Conservation (phyloP, 1,140 invertebrate genomes). For the Riptortus pedestris region DNA sequence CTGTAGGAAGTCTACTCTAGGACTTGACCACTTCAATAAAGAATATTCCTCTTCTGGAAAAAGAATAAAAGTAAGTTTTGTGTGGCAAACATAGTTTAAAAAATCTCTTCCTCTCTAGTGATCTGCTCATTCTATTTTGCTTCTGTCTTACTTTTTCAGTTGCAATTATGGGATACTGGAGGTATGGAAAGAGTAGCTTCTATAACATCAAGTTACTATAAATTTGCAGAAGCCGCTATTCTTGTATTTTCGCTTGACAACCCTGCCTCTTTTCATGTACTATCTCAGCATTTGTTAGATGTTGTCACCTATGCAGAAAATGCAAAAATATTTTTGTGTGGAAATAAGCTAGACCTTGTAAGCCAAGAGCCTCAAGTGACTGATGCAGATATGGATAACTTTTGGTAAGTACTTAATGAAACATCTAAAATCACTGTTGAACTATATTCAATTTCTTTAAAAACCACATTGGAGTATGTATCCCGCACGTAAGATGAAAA, state of each 20-base stretch:
- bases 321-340: conserved; percentile 85
- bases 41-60: conserved; percentile 60
- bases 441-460: not conserved
- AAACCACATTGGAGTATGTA: not conserved
- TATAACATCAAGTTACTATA: conserved; percentile 88
- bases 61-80: conserved; percentile 59
- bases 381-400: conserved; percentile 79
- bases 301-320: conserved; percentile 87
- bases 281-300: conserved; percentile 81
- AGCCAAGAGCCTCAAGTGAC: conserved; percentile 60
- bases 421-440: no score
- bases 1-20: conserved; percentile 78
- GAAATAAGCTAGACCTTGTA: conserved; percentile 76
- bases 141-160: no score
- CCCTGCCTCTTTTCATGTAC: conserved; percentile 78
- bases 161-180: conserved; percentile 87
- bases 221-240: conserved; percentile 84
- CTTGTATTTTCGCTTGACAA: conserved; percentile 83
- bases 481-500: no score
- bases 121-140: no score
- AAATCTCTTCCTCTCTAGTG: not conserved
- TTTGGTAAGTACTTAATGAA: conserved; percentile 69
- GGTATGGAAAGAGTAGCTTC: conserved; percentile 88
- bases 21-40: conserved; percentile 80
- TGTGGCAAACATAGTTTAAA: not conserved